Base-by-base conservation (phyloP, 2,888 invertebrate genomes). In the Pterobdella sp. region DNA sequence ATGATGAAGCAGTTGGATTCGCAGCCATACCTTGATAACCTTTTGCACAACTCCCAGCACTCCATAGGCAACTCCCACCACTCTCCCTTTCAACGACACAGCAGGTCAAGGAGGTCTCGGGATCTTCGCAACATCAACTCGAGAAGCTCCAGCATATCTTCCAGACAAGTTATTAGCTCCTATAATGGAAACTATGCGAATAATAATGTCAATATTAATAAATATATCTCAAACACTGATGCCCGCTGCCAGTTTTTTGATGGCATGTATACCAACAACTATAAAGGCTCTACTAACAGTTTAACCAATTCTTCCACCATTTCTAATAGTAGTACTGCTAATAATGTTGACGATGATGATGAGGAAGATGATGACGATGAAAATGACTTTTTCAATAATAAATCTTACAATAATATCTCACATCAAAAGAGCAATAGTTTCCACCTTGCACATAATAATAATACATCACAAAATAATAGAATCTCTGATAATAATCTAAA, bases 231-330 rank as follows among this genome's bases (percentile, higher is more conserved):
- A 52, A 31, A 29, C 63, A 35, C 18, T 32, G 52, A 70, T 63
- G 34, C 52, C 34, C 34, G 2, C 1, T 0, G 7, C n/a, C 26
- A 56, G 34, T 14, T 22, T 42, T 37, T 32, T 52, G 32, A 32
- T 14, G 32, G 42, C 69, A 26, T 29, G 26, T 69, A 31, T 2
- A 34, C 68, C 4, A 26, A 7, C 63, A 35, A 60, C 70, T 32
- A 70, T 32, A 29, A 71, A 35, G 32, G 2, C 0, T 1, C n/a
- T 10, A 35, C 56, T 31, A 26, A 31, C 69, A 69, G 52, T 52
- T 22, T 65, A 14, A 65, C 65, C 32, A 69, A 69, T 52, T 34
- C 42, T 29, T 69, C 69, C 22, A 69, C 68, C 4, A 34, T 32
- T 34, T 69, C 67, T 29, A 67, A 37, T 37, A 36, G 26, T 22